Conservation (phyloP, 2,797 vertebrate genomes). For the Phrynocephalus vlangalii region DNA sequence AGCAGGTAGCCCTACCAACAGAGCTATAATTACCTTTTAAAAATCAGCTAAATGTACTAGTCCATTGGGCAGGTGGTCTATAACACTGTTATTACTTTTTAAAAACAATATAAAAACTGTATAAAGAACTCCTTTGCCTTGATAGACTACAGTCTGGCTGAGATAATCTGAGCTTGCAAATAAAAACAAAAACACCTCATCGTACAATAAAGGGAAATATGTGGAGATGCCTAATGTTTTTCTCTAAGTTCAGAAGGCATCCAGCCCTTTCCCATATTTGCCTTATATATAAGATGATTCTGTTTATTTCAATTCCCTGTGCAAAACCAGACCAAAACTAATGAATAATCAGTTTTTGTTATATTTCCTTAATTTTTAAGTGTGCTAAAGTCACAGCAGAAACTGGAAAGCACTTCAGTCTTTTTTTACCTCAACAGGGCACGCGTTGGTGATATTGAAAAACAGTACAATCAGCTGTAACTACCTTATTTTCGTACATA, state of each 20-base stretch:
- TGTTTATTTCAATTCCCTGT: neutral
- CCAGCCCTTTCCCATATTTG: neutral
- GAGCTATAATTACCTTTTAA: constrained; percentile 17
- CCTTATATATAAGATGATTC: neutral
- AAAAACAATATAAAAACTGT: neutral
- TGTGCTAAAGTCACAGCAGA: neutral
- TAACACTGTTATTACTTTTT: constrained; percentile 16
- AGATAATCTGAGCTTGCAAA: neutral
- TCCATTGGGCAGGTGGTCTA: neutral
- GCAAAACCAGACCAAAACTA: neutral
- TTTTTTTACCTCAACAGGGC: neutral
- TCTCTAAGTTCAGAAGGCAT: neutral
- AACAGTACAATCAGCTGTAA: neutral
- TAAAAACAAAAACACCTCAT: neutral
- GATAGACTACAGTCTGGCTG: neutral
- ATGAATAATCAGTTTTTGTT: neutral
- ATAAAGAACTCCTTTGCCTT: neutral
- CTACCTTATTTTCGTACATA: neutral
- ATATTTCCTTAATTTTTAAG: neutral
- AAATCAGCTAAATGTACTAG: too few relatives aligned
- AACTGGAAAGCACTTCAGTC: neutral
- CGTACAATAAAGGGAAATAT: neutral
- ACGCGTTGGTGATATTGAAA: neutral
- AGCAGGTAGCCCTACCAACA: neutral
- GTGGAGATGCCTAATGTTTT: neutral